Base-by-base conservation (phyloP, 1,140 invertebrate species). In the Steinernema khuongi region DNA sequence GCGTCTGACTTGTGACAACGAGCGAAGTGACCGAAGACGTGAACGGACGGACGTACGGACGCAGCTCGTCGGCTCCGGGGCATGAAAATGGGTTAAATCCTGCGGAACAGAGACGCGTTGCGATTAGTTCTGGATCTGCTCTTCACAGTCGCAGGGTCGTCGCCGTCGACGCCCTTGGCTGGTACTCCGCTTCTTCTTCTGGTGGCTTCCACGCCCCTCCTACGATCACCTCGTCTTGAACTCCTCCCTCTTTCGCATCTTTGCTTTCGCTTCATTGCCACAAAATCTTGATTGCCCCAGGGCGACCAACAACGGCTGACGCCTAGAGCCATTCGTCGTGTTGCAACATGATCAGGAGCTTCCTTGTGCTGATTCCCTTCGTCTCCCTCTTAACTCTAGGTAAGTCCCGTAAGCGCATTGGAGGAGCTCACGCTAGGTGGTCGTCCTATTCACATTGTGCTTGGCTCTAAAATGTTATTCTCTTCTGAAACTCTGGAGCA, bases 61-160 rank as follows among this genome's bases (percentile, higher is more conserved):
- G 7, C 7, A n/a, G 36, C 36, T 41, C 36, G 36, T 41, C 36
- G 7, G n/a, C 36, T n/a, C 7, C 50, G 50, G 50, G 50, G 50
- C 50, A 60, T 7, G 19, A 22, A 60, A 60, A 60, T 60, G 50
- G 50, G 50, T 60, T 60, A 60, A 60, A 60, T 60, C 50, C 50
- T 60, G 50, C 50, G 50, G 50, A 60, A 60, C 50, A 60, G 50
- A 60, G 50, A 22, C 50, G 50, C 50, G 50, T 60, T 60, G 50
- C 50, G 50, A 60, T 60, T 60, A 60, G 50, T 60, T 60, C 50
- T 60, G 50, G 50, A 60, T 60, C 50, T 60, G 50, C 11, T 11
- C 50, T 60, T 26, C 50, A 4, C 50, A 60, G 50, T 60, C 50
- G 22, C 50, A 60, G 50, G 50, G 50, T 60, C 50, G 50, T 60